Base-by-base conservation (phyloP, 2,888 invertebrate genomes). In the Notodonta ziczac region DNA sequence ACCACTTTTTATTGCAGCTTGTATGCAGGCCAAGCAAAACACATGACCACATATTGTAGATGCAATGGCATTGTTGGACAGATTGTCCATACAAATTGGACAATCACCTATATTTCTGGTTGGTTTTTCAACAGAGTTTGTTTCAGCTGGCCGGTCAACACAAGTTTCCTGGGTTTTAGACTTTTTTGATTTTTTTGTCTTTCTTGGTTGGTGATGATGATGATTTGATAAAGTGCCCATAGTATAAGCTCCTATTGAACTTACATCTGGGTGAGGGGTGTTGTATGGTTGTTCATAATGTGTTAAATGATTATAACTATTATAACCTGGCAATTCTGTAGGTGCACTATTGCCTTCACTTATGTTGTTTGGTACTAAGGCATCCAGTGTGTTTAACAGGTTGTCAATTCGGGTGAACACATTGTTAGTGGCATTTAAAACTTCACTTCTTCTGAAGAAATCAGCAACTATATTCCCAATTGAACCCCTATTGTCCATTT, bases 41-140 rank as follows among this genome's bases (percentile, higher is more conserved):
- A 89, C 70, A 75, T 89, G 89, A 2, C 89, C 89, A 76, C 88
- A 89, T 52, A 82, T 71, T 16, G 88, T 88, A 39, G 87, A 86
- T 50, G 79, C 87, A 13, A 87, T 70, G 5, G 69, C 50, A 52
- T 66, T 75, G 13, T 62, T 72, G n/a, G 70, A 58, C 9, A 87
- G 67, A 56, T 62, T 74, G 1, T 87, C 87, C 76, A 87, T 78
- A 63, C 89, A 89, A 48, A 89, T 87, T 14, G 88, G 87, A 58
- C 89, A 89, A 44, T 84, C 83, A 7, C 84, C 82, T 58, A 84
- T 51, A 57, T 57, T 61, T 56, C 59, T 60, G 56, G 57, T 8
- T 40, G 55, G 13, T 54, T 16, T 52, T 52, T 52, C 52, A 9
- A 9, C 16, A 0, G 13, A 32, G 12, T 35, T 10, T 12, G 24